Evolutionary conservation across 2,113 vertebrate species (phyloP), one percentile per base, ranked within the genome.

Genomic region (Eurypyga helias): DNA sequence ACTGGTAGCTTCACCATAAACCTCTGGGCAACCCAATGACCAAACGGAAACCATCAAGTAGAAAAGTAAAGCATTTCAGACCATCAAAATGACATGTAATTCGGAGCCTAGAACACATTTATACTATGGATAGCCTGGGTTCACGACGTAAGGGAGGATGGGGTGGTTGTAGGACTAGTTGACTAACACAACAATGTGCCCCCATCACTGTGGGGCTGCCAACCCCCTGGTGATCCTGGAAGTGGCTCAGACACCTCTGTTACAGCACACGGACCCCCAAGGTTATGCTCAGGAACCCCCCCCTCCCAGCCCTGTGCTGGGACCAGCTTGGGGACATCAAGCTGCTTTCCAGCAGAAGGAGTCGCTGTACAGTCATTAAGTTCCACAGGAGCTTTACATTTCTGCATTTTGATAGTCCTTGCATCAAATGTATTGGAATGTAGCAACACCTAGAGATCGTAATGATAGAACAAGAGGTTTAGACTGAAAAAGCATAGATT

Each of bases 141-240:
- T 55, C 41, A 15, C 0, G 8, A 33, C 0, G 1, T 13, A 36
- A 19, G 26, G 60, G 60, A 87, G 31, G 23, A 49, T 2, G 41
- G 33, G 34, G 19, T n/a, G 52, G 18, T 13, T 49, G 28, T 19
- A 72, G 36, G 45, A 49, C 38, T 83, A n/a, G 60, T 3, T 45
- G 36, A 33, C 51, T 38, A 64, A 69, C 33, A 34, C 38, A 48
- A 41, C 25, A 28, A 36, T 1, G 1, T 61, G 66, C 0, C 28
- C 34, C 46, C 72, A 24, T 24, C 38, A 21, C 43, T 4, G 0
- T 0, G 1, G 34, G 54, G 21, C 62, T 55, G 55, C 41, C 45
- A 31, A 6, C 4, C 23, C 36, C 14, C 3, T 2, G 0, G 9
- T 10, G 45, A 54, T 65, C 9, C 71, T 31, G 43, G 24, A 48